A percentile compares a stretch with the other conserved stretches of the same genome.
phyloP scores from a whole-genome alignment of 2,888 invertebrate genomes.

The Apoderus coryli region DNA sequence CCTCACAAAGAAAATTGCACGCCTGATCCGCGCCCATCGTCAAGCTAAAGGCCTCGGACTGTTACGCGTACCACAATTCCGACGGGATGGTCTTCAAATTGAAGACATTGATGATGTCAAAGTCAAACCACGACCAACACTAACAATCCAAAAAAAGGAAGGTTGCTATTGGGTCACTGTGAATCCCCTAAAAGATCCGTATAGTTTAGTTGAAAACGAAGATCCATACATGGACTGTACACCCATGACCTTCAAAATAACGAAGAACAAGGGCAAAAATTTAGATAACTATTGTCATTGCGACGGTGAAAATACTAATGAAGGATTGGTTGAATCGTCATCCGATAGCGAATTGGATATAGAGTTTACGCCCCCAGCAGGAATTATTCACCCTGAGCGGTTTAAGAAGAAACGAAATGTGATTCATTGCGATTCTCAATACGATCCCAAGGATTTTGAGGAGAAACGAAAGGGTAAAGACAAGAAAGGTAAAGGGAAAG shows the following conservation, averaged over 20 bases:
- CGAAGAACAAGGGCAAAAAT: conserved; percentile 41
- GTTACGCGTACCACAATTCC: conserved; percentile 18
- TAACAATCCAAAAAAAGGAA: conserved; percentile 49
- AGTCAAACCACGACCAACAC: conserved; percentile 44
- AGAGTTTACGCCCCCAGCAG: conserved; percentile 57
- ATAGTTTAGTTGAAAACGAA: conserved; percentile 39
- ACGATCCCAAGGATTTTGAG: conserved; percentile 36
- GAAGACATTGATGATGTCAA: conserved; percentile 34
- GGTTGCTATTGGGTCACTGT: conserved; percentile 51
- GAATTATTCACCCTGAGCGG: conserved; percentile 45
- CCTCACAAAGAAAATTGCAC: conserved; percentile 35
- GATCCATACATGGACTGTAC: conserved; percentile 54
- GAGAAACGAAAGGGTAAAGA: conserved; percentile 15
- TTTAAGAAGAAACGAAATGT: conserved; percentile 33
- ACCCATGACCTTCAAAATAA: conserved; percentile 52
- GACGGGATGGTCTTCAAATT: conserved; percentile 19
- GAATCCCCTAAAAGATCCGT: conserved; percentile 48
- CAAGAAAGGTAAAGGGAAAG: conserved; percentile 13
- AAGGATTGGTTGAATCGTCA: conserved; percentile 23
- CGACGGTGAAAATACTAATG: conserved; percentile 12
- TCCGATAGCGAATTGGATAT: conserved; percentile 54
- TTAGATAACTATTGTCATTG: conserved; percentile 29
- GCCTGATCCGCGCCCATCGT: conserved; percentile 25
- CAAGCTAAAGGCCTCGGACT: conserved; percentile 24
- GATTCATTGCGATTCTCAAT: conserved; percentile 45